Conservation (phyloP, 2,113 vertebrate species). For the Electrona antarctica region DNA sequence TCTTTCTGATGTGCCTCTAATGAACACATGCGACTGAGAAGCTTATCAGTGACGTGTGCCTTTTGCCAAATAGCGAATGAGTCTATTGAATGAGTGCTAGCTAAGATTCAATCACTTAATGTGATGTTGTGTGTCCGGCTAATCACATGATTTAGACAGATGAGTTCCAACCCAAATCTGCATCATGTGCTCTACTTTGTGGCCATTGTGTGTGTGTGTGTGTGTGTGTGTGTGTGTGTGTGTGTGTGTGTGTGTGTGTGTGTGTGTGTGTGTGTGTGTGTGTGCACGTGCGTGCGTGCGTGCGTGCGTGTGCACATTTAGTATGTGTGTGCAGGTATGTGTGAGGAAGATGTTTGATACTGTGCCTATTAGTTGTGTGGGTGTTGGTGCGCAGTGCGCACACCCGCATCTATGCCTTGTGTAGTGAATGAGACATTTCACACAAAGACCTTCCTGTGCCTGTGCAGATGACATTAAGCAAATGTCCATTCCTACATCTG, state of each 20-base stretch:
- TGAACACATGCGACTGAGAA: conserved; percentile 42
- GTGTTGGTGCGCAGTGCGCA: too few species aligned
- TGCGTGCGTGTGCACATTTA: too few species aligned
- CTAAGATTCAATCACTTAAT: conserved; percentile 64
- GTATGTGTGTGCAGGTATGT: too few species aligned
- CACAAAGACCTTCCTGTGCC: too few species aligned
- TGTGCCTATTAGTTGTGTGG: too few species aligned
- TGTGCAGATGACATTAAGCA: too few species aligned
- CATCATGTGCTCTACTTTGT: conserved; percentile 24
- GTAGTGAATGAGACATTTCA: too few species aligned
- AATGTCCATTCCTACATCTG: too few species aligned
- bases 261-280: too few species aligned
- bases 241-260: too few species aligned
- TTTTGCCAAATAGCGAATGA: conserved; percentile 54
- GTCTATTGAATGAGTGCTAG: conserved; percentile 44
- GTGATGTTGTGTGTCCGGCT: conserved; percentile 61
- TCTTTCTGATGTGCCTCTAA: conserved; percentile 21
- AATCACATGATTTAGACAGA: conserved; percentile 60
- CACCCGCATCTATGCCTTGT: too few species aligned
- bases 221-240: neutral
- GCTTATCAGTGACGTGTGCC: conserved; percentile 41
- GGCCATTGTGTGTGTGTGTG: neutral
- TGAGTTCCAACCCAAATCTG: conserved; percentile 59
- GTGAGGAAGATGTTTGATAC: too few species aligned
- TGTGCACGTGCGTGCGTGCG: neutral